Evolutionary conservation across 2,797 vertebrate genomes (phyloP), one percentile per base, ranked within the genome.

Genomic region (Merluccius polli): DNA sequence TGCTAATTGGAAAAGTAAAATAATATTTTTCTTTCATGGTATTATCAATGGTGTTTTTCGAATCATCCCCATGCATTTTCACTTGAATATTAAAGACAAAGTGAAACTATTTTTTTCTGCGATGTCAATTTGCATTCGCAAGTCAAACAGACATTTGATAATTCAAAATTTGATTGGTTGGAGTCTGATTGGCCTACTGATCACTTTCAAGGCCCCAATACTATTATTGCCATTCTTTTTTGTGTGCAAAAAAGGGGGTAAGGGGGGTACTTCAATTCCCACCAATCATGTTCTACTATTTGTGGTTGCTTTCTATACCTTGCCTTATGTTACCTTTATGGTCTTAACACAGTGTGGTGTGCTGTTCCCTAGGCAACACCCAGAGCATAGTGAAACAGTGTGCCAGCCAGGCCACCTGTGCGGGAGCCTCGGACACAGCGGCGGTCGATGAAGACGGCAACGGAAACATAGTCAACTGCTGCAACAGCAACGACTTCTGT

Each of bases 301-400:
- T 27, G 59, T 27, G n/a, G 59, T 63, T 52, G 48, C 48, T 52
- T 52, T 52, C 16, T 21, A 52, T 21, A 67, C 24, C 4, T 59
- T 2, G 16, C n/a, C 12, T 13, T 52, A 3, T 52, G 3, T 3
- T 15, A 13, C 33, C 36, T 6, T 7, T 36, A 36, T 6, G 36
- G 13, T 13, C 41, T 44, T 13, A 13, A 44, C 41, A 2, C 41
- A 16, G 1, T 38, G 31, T 11, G 21, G 5, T 24, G 7, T 65
- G 24, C n/a, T 32, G 0, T 18, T 70, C 73, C 78, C n/a, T n/a
- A 93, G 93, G 89, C 29, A 0, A 7, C 0, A 0, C 11, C 12
- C 91, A 79, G 65, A 81, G 79, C 63, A 90, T 91, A 15, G 82
- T 80, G 72, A 93, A 93, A 78, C 82, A 86, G 44, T 93, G 91